phyloP scores from a whole-genome alignment of 2,888 invertebrate species.

The Ornithoptera alexandrae region DNA sequence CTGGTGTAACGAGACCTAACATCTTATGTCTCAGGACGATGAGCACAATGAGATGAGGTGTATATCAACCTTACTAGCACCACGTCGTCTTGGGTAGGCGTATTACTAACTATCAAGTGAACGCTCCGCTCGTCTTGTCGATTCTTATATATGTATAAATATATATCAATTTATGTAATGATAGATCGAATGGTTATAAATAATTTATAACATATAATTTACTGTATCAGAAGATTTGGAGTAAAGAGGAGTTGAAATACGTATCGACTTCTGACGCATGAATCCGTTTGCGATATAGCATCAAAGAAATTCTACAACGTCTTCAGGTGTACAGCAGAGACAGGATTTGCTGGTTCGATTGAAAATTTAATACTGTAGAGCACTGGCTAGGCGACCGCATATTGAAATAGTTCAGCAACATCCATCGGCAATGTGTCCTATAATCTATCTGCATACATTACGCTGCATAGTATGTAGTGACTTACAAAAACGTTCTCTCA shows the following conservation, averaged over 20 bases:
- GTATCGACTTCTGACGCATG: background rate
- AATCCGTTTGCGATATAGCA: background rate
- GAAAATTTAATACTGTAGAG: slow-evolving; percentile 4
- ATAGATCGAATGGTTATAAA: too few relatives aligned
- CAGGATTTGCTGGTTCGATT: background rate
- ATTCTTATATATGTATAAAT: too few relatives aligned
- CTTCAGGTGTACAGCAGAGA: background rate
- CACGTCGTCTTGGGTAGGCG: too few relatives aligned
- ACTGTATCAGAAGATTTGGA: background rate
- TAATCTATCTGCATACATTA: background rate
- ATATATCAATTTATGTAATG: too few relatives aligned
- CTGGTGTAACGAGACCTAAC: too few relatives aligned
- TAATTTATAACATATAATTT: background rate
- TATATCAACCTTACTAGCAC: too few relatives aligned
- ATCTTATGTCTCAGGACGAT: too few relatives aligned
- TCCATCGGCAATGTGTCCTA: background rate
- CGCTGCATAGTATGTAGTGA: too few relatives aligned
- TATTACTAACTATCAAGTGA: too few relatives aligned
- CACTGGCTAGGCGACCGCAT: background rate
- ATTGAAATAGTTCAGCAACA: background rate
- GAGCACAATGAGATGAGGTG: too few relatives aligned
- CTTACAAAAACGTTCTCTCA: too few relatives aligned
- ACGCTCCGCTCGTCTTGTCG: too few relatives aligned
- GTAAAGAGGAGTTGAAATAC: background rate
- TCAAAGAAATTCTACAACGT: background rate